Evolutionary conservation across 2,797 vertebrate genomes (phyloP), one percentile per base, ranked within the genome.

Genomic region (Nyctalus aviator): DNA sequence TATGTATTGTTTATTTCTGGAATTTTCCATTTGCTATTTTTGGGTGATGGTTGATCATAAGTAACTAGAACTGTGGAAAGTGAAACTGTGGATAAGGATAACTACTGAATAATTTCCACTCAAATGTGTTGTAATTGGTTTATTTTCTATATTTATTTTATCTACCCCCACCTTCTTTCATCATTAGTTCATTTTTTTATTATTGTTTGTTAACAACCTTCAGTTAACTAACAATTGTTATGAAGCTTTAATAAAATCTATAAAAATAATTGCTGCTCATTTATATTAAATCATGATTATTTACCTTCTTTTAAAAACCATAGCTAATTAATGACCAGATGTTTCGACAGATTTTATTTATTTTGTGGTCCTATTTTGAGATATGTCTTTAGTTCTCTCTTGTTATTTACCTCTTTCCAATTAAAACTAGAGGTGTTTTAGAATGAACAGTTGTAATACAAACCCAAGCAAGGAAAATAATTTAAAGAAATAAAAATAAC

Each of bases 281-380:
- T 92, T 92, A 86, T 86, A 27, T 50, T 72, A 83, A 41, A 66
- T 83, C 18, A 46, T 53, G 20, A 57, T 66, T 78, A 73, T 93
- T 84, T 21, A 83, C 37, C n/a, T 82, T 44, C 59, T 86, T 90
- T 79, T 7, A 11, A 71, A 72, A 83, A 37, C 5, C 2, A 5
- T 64, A 53, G 25, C 0, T 77, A 64, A 48, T 59, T 91, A 91
- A 46, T 84, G 35, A 93, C 35, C 84, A 78, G 7, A 68, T 17
- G 10, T 17, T 87, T 73, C 25, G 46, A 17, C 62, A 48, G 35
- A 11, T 59, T 77, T 84, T 84, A n/a, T 21, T 32, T 94, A 21
- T 59, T 87, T 62, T 69, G 0, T 77, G 48, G 64, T 13, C 6
- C 17, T 76, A 64, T 3, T 46, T 84, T 53, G 12, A 11, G 25